Evolutionary conservation across 2,797 vertebrate species (phyloP).

Genomic region (Zenarchopterus dispar): DNA sequence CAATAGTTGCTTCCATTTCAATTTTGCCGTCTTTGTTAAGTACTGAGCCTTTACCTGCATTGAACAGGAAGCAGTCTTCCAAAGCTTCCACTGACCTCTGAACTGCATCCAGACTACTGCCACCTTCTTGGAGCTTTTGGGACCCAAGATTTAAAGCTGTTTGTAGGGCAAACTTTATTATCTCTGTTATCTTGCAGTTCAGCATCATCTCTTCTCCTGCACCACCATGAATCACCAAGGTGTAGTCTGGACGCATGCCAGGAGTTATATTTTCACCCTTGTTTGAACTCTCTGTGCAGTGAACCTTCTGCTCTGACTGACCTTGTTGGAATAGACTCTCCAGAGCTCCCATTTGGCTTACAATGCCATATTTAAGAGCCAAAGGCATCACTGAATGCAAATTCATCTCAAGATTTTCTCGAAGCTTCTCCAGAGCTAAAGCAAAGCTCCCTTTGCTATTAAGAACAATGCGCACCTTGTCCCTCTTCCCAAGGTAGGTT

Average conservation of each 20-base stretch:
- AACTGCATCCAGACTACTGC: slow-evolving; percentile 82
- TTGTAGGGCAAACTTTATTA: slow-evolving; percentile 82
- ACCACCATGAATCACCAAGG: slow-evolving; percentile 83
- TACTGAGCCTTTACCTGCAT: slow-evolving; percentile 85
- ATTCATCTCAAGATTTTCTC: slow-evolving; percentile 71
- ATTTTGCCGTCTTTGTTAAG: slow-evolving; percentile 81
- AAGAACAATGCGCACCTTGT: slow-evolving; percentile 78
- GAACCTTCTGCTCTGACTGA: slow-evolving; percentile 40
- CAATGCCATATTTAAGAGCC: slow-evolving; percentile 80
- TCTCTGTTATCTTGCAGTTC: slow-evolving; percentile 67
- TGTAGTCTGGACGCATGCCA: slow-evolving; percentile 59
- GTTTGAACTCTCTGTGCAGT: slow-evolving; percentile 20
- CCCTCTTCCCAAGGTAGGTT: slow-evolving; percentile 81
- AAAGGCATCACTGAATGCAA: slow-evolving; percentile 80
- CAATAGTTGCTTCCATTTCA: slow-evolving; percentile 84
- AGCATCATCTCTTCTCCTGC: slow-evolving; percentile 82
- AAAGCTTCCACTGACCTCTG: slow-evolving; percentile 82
- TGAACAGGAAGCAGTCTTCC: slow-evolving; percentile 86
- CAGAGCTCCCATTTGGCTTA: slow-evolving; percentile 81
- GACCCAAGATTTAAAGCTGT: slow-evolving; percentile 77
- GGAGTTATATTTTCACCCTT: slow-evolving; percentile 26
- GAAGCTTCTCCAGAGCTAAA: slow-evolving; percentile 67
- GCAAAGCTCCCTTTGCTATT: slow-evolving; percentile 84
- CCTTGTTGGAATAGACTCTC: slow-evolving; percentile 70
- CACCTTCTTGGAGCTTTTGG: slow-evolving; percentile 72